phyloP scores from a whole-genome alignment of 2,113 vertebrate species.

The Gopherus evgoodei region DNA sequence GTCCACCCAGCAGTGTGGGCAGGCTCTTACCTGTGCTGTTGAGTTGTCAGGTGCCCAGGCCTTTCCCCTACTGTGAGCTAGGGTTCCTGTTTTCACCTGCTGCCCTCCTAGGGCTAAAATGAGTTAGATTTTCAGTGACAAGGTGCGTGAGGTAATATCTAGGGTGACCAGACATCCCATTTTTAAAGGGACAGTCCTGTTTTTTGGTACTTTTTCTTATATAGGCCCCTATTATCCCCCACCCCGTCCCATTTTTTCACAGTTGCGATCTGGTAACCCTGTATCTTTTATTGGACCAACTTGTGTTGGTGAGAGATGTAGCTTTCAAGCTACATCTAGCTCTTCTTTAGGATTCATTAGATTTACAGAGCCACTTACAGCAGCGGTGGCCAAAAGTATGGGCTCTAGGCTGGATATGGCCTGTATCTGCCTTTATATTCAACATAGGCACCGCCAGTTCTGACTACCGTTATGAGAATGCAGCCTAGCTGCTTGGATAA shows the following conservation, averaged over 20 bases:
- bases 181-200: no score
- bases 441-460: not conserved
- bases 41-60: not conserved
- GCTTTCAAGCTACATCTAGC: not conserved
- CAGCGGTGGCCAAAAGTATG: not conserved
- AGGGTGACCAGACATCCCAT: no score
- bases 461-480: fast-evolving
- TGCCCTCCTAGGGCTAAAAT: not conserved
- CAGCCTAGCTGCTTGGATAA: not conserved
- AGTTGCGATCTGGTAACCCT: no score
- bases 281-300: not conserved
- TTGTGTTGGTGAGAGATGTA: not conserved
- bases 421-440: not conserved
- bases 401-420: not conserved
- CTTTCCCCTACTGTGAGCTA: not conserved
- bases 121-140: not conserved
- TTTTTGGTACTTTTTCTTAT: no score
- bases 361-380: not conserved
- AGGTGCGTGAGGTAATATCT: not conserved
- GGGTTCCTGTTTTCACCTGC: not conserved
- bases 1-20: not conserved
- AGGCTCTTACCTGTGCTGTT: not conserved
- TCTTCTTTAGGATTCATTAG: not conserved
- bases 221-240: no score
- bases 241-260: no score